Conservation (phyloP, 2,797 vertebrate species). For the Sardinella longiceps region DNA sequence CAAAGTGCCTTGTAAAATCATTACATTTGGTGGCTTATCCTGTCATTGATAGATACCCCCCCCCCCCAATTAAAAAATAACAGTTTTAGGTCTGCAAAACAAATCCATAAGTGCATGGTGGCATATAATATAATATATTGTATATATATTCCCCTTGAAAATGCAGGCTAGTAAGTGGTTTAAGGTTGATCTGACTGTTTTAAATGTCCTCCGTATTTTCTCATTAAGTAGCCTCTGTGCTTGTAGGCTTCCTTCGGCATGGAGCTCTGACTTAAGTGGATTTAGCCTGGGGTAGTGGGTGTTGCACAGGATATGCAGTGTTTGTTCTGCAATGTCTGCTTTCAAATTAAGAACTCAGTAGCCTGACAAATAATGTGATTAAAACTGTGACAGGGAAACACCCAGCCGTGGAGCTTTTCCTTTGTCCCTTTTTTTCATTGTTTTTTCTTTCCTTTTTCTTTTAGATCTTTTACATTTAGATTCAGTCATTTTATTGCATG, state of each 20-base stretch:
- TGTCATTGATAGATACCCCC: background rate
- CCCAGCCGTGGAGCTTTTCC: background rate
- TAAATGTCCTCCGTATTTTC: conserved; percentile 2
- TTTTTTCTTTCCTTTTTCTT: background rate
- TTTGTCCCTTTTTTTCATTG: background rate
- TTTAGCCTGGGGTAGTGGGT: conserved; percentile 9
- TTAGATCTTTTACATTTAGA: background rate
- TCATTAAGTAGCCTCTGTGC: background rate
- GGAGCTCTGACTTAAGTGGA: background rate
- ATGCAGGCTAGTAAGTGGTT: background rate
- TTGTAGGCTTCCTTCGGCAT: background rate
- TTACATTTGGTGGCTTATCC: background rate
- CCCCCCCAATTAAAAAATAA: background rate
- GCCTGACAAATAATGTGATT: conserved; percentile 20
- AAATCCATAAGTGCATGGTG: background rate
- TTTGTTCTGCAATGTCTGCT: background rate
- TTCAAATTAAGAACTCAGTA: background rate
- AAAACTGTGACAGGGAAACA: background rate
- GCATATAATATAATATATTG: too few species aligned
- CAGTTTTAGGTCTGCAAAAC: background rate
- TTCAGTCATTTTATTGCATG: too few species aligned
- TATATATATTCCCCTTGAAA: background rate
- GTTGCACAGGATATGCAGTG: background rate
- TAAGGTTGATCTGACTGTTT: background rate
- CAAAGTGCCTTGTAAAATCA: too few species aligned